Percentiles rank a stretch among this genome's conserved stretches.
phyloP scores from a whole-genome alignment of 2,888 invertebrate genomes.

The Hofmannophila pseudospretella region DNA sequence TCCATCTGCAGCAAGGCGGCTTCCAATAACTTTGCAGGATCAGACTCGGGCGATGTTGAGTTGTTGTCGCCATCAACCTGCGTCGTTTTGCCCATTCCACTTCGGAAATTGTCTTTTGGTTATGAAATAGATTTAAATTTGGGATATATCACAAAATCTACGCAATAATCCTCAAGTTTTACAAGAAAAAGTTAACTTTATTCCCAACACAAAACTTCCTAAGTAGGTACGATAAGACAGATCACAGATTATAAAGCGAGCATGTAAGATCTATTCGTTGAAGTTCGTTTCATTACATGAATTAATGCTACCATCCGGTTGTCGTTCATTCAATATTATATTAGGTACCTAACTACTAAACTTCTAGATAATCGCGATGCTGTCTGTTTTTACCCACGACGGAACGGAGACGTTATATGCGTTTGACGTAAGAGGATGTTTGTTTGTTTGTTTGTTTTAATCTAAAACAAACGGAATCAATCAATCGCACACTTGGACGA shows the following conservation, averaged over 20 bases:
- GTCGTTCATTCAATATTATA: too few relatives aligned
- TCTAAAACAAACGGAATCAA: too few relatives aligned
- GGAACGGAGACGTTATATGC: too few relatives aligned
- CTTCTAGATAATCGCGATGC: too few relatives aligned
- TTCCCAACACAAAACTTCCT: slow-evolving; percentile 63
- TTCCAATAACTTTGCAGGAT: slow-evolving; percentile 91
- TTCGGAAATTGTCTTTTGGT: slow-evolving; percentile 7
- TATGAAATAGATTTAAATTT: slow-evolving; percentile 9
- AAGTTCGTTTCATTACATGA: too few relatives aligned
- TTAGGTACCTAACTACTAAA: too few relatives aligned
- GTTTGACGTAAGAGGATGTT: too few relatives aligned
- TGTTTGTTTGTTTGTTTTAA: too few relatives aligned
- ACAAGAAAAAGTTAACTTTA: slow-evolving; percentile 46
- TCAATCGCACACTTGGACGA: too few relatives aligned
- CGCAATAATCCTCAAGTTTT: slow-evolving; percentile 16
- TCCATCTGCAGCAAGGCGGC: slow-evolving; percentile 94
- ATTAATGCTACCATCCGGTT: too few relatives aligned
- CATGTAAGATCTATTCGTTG: not conserved
- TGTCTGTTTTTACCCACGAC: too few relatives aligned
- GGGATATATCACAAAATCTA: slow-evolving; percentile 13
- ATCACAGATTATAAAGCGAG: slow-evolving; percentile 5
- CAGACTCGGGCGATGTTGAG: slow-evolving; percentile 82
- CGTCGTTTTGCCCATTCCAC: slow-evolving; percentile 68
- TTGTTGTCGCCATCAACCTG: slow-evolving; percentile 72
- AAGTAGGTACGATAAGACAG: too few relatives aligned